These are phyloP conservation scores for Heterohyrax brucei DNA, from an alignment of 2,797 vertebrate species.

Conservation along the genomic window DNA sequence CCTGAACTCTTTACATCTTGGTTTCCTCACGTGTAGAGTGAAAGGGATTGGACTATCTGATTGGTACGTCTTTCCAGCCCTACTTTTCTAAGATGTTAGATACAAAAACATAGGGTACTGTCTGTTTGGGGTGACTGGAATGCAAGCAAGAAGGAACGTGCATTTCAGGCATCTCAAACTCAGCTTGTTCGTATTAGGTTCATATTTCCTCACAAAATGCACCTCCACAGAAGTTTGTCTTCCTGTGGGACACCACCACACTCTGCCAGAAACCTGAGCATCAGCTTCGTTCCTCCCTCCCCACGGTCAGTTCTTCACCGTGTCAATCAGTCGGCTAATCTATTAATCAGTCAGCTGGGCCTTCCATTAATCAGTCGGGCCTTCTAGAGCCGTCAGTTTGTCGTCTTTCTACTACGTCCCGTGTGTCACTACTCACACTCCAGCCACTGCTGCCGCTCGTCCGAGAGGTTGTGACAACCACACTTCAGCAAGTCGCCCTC, in stretches of 20 bases:
- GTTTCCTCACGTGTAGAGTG: neutral
- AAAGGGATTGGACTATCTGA: neutral
- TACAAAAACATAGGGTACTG: neutral
- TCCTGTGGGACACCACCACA: too few species aligned
- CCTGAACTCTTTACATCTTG: neutral
- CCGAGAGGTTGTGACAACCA: rapidly evolving
- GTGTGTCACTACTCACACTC: neutral
- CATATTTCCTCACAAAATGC: neutral
- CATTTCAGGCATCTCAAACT: neutral
- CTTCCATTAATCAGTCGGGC: neutral
- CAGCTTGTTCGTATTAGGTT: neutral
- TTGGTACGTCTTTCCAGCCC: neutral
- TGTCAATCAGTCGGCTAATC: neutral
- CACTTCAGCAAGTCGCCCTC: too few species aligned
- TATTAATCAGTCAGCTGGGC: too few species aligned
- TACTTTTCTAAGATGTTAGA: neutral
- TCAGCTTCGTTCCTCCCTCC: neutral
- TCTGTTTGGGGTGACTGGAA: neutral
- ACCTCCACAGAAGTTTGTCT: too few species aligned
- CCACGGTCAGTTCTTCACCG: neutral
- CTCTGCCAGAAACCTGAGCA: neutral
- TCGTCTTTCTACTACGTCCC: neutral
- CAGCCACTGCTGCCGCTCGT: rapidly evolving
- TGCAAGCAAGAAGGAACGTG: too few species aligned
- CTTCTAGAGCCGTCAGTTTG: neutral